Evolutionary conservation across 37 sponge, comb jelly and placozoan genomes (phyloP).

Genomic region (Hexactinellida sp.): DNA sequence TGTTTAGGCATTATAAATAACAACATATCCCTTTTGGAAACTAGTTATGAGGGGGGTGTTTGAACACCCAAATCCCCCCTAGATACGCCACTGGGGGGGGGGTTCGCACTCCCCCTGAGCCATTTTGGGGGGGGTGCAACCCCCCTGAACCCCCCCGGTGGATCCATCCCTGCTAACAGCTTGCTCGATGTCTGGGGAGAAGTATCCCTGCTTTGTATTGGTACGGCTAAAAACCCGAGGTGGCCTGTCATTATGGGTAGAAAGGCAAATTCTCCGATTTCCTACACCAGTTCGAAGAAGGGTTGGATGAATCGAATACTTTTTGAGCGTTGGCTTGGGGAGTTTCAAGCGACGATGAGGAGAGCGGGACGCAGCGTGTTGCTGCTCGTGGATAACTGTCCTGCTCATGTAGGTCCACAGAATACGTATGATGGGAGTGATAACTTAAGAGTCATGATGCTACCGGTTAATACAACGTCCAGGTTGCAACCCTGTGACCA

Average conservation of each 20-base stretch:
- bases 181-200: neutral
- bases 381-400: constrained; percentile 19
- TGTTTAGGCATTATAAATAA: too few relatives aligned
- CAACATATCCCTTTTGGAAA: too few relatives aligned
- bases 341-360: neutral
- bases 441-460: neutral
- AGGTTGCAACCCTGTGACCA: constrained; percentile 18
- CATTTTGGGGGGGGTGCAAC: too few relatives aligned
- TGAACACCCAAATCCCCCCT: too few relatives aligned
- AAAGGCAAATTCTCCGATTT: neutral
- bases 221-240: neutral
- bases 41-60: too few relatives aligned
- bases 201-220: neutral
- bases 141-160: too few relatives aligned
- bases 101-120: too few relatives aligned
- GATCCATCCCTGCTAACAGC: too few relatives aligned
- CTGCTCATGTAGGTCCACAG: neutral
- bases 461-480: constrained; percentile 19
- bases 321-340: constrained; percentile 6
- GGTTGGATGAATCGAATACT: constrained; percentile 21
- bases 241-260: neutral
- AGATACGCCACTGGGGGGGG: too few relatives aligned
- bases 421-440: neutral
- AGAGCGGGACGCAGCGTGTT: neutral
- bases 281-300: neutral